A percentile compares a stretch with the other conserved stretches of the same genome.
Evolutionary conservation across 2,888 invertebrate species (phyloP).

Genomic region (Oxytorus armatus): DNA sequence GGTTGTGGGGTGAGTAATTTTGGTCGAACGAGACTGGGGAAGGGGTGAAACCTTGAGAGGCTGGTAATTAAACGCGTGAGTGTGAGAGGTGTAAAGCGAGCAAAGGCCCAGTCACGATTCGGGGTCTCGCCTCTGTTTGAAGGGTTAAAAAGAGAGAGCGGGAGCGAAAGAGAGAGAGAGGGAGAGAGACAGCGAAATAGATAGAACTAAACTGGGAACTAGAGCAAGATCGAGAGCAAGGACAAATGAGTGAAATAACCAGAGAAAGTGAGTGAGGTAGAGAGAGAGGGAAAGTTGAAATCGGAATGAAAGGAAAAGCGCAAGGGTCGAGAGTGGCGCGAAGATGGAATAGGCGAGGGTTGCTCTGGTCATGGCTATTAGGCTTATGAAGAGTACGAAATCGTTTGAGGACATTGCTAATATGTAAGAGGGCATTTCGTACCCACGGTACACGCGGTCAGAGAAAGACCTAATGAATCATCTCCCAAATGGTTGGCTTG

Average conservation of each 20-base stretch:
- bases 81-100: constrained; percentile 34
- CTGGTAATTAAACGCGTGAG: constrained; percentile 46
- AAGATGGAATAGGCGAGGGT: constrained; percentile 2
- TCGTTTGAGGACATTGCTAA: constrained; percentile 47
- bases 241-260: constrained; percentile 34
- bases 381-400: constrained; percentile 39
- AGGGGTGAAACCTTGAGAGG: constrained; percentile 39
- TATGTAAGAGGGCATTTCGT: constrained; percentile 27
- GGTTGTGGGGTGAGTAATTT: constrained; percentile 12
- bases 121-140: constrained; percentile 25
- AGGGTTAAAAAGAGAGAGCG: constrained; percentile 12
- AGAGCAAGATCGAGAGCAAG: constrained; percentile 57
- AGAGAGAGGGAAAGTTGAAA: constrained; percentile 4
- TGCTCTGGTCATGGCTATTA: constrained; percentile 49
- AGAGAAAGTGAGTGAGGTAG: constrained; percentile 15
- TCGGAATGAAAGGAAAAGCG: constrained; percentile 61
- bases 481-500: constrained; percentile 73
- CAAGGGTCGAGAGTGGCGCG: constrained; percentile 39
- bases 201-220: constrained; percentile 35
- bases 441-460: neutral
- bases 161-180: neutral
- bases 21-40: neutral
- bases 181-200: neutral
- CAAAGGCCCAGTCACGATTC: constrained; percentile 42
- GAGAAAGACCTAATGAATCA: constrained; percentile 73